Evolutionary conservation across 2,888 invertebrate genomes (phyloP).

Genomic region (Catotricha subobsoleta): DNA sequence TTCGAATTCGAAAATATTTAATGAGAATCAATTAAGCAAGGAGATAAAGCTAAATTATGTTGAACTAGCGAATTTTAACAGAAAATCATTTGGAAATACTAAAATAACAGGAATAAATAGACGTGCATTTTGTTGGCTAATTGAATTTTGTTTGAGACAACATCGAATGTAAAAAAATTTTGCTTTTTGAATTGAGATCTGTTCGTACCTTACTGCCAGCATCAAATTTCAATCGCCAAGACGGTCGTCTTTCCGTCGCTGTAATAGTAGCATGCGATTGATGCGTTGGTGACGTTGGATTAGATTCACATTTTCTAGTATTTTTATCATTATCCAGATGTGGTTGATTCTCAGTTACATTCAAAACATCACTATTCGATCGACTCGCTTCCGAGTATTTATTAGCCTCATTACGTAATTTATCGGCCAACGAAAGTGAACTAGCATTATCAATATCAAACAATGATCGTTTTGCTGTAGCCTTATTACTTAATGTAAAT

Average conservation of each 20-base stretch:
- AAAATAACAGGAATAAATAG: background rate
- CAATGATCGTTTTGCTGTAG: constrained; percentile 22
- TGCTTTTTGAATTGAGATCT: background rate
- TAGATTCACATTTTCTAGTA: constrained; percentile 4
- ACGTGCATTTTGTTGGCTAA: background rate
- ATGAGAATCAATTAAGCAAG: too few relatives aligned
- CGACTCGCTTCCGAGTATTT: constrained; percentile 16
- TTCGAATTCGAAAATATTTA: too few relatives aligned
- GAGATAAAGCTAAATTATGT: too few relatives aligned
- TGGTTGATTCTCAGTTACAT: background rate
- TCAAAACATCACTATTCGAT: constrained; percentile 10
- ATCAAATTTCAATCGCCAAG: constrained; percentile 82
- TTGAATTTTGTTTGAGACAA: background rate
- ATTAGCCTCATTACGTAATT: constrained; percentile 21
- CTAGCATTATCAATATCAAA: constrained; percentile 21
- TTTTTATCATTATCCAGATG: constrained; percentile 1
- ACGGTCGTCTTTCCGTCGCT: constrained; percentile 76
- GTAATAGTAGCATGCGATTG: constrained; percentile 18
- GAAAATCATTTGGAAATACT: too few relatives aligned
- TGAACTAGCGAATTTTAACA: too few relatives aligned
- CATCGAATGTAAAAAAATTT: background rate
- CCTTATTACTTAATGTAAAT: constrained; percentile 8
- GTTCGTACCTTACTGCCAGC: constrained; percentile 66
- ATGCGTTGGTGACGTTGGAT: constrained; percentile 9
- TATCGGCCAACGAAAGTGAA: constrained; percentile 19